These are phyloP conservation scores for Rhipidura dahli DNA, from an alignment of 2,113 vertebrate genomes.

Conservation along the genomic window DNA sequence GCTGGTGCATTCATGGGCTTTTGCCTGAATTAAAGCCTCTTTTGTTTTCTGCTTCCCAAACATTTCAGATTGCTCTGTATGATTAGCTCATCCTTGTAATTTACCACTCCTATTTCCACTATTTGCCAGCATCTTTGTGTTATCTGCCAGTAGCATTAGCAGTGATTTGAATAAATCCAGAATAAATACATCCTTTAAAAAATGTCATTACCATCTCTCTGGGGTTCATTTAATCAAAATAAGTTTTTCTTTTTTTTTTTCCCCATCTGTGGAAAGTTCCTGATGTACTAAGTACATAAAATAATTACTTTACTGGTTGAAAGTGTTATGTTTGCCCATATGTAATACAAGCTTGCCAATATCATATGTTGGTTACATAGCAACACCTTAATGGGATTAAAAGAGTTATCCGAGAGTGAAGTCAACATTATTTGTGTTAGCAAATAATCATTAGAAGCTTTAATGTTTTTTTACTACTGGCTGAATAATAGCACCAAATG, in stretches of 20 bases:
- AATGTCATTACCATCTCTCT: neutral
- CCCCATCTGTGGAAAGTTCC: neutral
- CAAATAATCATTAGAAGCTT: slow-evolving; percentile 5
- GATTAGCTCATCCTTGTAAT: neutral
- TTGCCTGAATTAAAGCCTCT: neutral
- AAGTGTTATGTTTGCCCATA: neutral
- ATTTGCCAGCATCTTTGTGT: neutral
- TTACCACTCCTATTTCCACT: neutral
- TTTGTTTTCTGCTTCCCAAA: neutral
- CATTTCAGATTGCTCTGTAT: neutral
- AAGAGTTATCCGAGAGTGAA: neutral
- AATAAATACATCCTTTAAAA: neutral
- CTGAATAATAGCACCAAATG: neutral
- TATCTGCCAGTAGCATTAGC: neutral
- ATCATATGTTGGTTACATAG: neutral
- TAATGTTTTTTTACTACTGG: neutral
- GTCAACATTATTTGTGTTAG: neutral
- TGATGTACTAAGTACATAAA: neutral
- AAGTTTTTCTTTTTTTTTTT: neutral
- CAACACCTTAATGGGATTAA: neutral
- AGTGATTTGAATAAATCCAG: neutral
- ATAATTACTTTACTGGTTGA: neutral
- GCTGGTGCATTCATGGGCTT: neutral
- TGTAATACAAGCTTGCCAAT: neutral
- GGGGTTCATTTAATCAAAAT: neutral